These are phyloP conservation scores for Palythoa grandis DNA, from an alignment of 92 coral and sea anemone genomes.

Conservation along the genomic window DNA sequence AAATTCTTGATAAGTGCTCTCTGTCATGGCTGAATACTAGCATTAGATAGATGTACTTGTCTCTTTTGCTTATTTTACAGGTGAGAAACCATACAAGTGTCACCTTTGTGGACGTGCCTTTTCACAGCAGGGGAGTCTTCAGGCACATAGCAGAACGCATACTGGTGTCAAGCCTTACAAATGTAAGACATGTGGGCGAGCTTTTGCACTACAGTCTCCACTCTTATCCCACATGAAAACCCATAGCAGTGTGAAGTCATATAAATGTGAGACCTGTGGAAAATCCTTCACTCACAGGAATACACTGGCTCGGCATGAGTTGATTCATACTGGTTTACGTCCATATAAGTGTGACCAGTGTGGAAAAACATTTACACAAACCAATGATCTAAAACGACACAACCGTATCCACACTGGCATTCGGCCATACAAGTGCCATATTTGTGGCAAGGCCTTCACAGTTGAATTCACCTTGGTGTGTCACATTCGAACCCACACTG, in stretches of 20 bases:
- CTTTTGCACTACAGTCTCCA: constrained; percentile 93
- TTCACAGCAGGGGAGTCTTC: constrained; percentile 97
- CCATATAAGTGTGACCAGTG: constrained; percentile 91
- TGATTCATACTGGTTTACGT: constrained; percentile 87
- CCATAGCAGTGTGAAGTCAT: constrained; percentile 89
- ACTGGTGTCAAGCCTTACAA: constrained; percentile 97
- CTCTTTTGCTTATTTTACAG: constrained; percentile 26
- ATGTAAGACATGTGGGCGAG: constrained; percentile 94
- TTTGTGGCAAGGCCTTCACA: constrained; percentile 94
- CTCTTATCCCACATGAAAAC: constrained; percentile 95
- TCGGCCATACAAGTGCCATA: constrained; percentile 94
- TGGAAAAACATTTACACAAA: constrained; percentile 94
- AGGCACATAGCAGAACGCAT: constrained; percentile 98
- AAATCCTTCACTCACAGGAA: constrained; percentile 96
- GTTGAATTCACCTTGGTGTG: constrained; percentile 94
- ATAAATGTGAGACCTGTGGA: constrained; percentile 83
- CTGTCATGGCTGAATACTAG: not conserved
- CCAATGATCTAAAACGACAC: constrained; percentile 93
- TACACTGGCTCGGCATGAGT: constrained; percentile 90
- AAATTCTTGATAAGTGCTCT: not conserved
- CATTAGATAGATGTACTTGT: not conserved
- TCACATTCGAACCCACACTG: constrained; percentile 96
- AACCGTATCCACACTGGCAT: constrained; percentile 94
- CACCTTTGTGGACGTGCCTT: constrained; percentile 97
- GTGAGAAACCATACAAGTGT: constrained; percentile 98